A percentile compares a stretch with the other conserved stretches of the same genome.
phyloP scores from a whole-genome alignment of 2,888 invertebrate genomes.

The Proisotoma minuta region DNA sequence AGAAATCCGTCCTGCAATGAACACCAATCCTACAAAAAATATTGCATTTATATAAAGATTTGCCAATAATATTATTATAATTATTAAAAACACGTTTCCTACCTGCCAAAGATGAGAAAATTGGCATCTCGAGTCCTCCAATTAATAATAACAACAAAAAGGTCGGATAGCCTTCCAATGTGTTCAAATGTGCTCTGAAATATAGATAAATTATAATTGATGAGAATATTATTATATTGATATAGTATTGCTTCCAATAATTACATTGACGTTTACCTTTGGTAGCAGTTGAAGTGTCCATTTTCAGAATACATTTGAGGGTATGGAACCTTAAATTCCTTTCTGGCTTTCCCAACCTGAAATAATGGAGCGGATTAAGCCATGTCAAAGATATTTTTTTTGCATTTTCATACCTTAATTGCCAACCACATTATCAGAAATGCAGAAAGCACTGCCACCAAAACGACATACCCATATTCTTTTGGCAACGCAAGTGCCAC shows the following conservation, averaged over 20 bases:
- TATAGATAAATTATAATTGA: background rate
- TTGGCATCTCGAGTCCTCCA: slow-evolving; percentile 53
- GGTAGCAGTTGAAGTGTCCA: slow-evolving; percentile 3
- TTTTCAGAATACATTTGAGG: background rate
- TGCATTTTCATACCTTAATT: background rate
- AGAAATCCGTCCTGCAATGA: slow-evolving; percentile 51
- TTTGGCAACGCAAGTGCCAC: background rate
- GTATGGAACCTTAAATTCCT: background rate
- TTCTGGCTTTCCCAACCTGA: background rate
- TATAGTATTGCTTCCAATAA: background rate
- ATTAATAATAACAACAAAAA: slow-evolving; percentile 51
- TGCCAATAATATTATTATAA: no score
- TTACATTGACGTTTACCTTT: background rate
- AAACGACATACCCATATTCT: background rate
- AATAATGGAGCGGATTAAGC: background rate
- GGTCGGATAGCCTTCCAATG: slow-evolving; percentile 49
- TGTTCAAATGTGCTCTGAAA: slow-evolving; percentile 42
- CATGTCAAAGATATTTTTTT: no score
- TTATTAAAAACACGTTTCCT: no score
- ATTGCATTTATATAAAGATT: no score
- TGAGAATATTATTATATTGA: no score
- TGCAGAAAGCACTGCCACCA: background rate
- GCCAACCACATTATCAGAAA: background rate
- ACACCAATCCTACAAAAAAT: slow-evolving; percentile 52
- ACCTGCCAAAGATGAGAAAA: slow-evolving; percentile 50